phyloP scores from a whole-genome alignment of 2,797 vertebrate genomes.

The Scleropages formosus region DNA sequence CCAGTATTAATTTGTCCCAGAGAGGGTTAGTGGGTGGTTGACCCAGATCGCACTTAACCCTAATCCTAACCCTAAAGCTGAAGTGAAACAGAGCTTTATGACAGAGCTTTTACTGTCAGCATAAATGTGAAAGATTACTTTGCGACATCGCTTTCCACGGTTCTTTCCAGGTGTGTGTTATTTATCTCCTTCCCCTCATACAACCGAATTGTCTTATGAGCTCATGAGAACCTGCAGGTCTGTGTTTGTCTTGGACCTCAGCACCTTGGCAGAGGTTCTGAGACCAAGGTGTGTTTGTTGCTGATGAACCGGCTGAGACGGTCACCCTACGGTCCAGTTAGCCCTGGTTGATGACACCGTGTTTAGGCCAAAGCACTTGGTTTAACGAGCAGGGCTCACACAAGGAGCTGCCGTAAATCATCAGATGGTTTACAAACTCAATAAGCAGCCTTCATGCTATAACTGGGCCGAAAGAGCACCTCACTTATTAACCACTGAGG shows the following conservation, averaged over 20 bases:
- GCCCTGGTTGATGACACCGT: conserved; percentile 71
- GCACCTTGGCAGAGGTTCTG: not conserved
- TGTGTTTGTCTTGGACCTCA: too few relatives aligned
- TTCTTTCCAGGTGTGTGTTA: not conserved
- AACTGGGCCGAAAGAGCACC: conserved; percentile 84
- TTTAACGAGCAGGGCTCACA: conserved; percentile 91
- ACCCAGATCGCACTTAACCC: too few relatives aligned
- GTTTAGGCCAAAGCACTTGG: conserved; percentile 86
- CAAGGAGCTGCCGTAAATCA: conserved; percentile 97
- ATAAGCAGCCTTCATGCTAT: conserved; percentile 95
- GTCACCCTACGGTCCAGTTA: conserved; percentile 43
- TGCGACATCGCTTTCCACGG: not conserved
- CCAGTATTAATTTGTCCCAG: too few relatives aligned
- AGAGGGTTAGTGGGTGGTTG: too few relatives aligned
- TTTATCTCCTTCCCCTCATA: not conserved
- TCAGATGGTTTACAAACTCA: conserved; percentile 96
- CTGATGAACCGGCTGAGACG: not conserved
- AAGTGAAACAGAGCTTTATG: not conserved
- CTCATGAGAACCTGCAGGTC: too few relatives aligned
- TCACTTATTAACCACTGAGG: conserved; percentile 96
- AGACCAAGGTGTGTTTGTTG: not conserved
- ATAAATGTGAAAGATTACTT: too few relatives aligned
- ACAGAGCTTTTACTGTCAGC: not conserved
- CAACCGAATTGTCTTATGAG: not conserved
- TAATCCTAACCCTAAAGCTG: conserved; percentile 14